phyloP scores from a whole-genome alignment of 2,888 invertebrate genomes.

The Acleris sparsana region DNA sequence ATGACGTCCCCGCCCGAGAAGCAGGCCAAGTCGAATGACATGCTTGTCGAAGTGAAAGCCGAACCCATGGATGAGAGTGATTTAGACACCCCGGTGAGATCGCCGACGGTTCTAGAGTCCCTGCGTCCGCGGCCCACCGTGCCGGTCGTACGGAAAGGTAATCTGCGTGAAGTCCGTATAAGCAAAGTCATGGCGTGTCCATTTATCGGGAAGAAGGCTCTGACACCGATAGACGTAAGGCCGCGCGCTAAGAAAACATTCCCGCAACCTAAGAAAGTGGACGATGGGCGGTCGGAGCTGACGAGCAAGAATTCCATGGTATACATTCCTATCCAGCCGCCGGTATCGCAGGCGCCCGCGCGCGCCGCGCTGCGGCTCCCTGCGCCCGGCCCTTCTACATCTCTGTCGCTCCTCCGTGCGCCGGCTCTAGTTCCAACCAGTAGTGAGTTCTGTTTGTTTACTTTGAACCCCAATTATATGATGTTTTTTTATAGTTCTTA shows the following conservation, averaged over 20 bases:
- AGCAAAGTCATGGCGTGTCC: slow-evolving; percentile 64
- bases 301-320: slow-evolving; percentile 78
- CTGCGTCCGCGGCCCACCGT: slow-evolving; percentile 68
- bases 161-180: slow-evolving; percentile 67
- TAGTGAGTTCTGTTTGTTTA: slow-evolving; percentile 42
- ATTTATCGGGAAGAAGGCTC: slow-evolving; percentile 43
- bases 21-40: slow-evolving; percentile 44
- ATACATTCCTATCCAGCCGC: slow-evolving; percentile 77
- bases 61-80: slow-evolving; percentile 75
- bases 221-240: slow-evolving; percentile 53
- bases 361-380: slow-evolving; percentile 44
- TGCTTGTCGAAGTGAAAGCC: slow-evolving; percentile 70
- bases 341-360: slow-evolving; percentile 65
- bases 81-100: slow-evolving; percentile 63
- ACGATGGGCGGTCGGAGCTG: slow-evolving; percentile 66
- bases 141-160: slow-evolving; percentile 38
- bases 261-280: slow-evolving; percentile 66
- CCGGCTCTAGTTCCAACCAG: slow-evolving; percentile 40
- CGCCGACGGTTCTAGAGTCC: slow-evolving; percentile 70
- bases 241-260: slow-evolving; percentile 71
- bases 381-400: slow-evolving; percentile 36
- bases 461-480: not conserved
- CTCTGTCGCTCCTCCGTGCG: slow-evolving; percentile 32
- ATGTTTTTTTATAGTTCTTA: too few species aligned
- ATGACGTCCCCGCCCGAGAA: slow-evolving; percentile 61